These are phyloP conservation scores for Amphipyra tragopoginis DNA, from an alignment of 2,888 invertebrate genomes.

Conservation along the genomic window DNA sequence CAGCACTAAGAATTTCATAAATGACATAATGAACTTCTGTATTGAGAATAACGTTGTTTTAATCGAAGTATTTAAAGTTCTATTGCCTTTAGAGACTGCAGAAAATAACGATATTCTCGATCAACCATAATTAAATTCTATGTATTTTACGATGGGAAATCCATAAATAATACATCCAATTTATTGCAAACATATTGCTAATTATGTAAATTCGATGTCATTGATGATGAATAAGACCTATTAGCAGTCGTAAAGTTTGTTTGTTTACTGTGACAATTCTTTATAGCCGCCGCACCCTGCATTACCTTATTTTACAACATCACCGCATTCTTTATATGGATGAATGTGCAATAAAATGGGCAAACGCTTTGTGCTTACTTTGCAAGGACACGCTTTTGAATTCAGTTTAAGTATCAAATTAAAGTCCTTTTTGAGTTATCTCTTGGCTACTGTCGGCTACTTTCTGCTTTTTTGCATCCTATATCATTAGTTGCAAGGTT, in stretches of 20 bases:
- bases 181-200: neutral
- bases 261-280: constrained; percentile 42
- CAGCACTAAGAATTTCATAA: constrained; percentile 1
- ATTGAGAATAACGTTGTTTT: neutral
- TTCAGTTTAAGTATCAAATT: constrained; percentile 54
- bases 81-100: no score
- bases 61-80: no score
- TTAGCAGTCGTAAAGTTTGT: constrained; percentile 23
- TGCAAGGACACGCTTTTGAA: constrained; percentile 39
- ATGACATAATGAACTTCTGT: constrained; percentile 1
- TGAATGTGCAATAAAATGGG: constrained; percentile 55
- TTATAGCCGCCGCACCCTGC: constrained; percentile 39
- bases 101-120: neutral
- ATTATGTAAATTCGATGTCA: constrained; percentile 24
- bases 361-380: constrained; percentile 30
- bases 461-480: constrained; percentile 22
- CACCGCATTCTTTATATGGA: constrained; percentile 43
- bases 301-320: constrained; percentile 40
- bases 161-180: neutral
- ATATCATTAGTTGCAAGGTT: constrained; percentile 14
- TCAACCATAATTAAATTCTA: neutral
- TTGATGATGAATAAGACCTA: constrained; percentile 27
- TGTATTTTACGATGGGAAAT: neutral
- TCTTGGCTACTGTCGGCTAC: constrained; percentile 40
- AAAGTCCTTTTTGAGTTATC: constrained; percentile 55